phyloP scores from a whole-genome alignment of 1,140 invertebrate genomes.

The Galendromus occidentalis region DNA sequence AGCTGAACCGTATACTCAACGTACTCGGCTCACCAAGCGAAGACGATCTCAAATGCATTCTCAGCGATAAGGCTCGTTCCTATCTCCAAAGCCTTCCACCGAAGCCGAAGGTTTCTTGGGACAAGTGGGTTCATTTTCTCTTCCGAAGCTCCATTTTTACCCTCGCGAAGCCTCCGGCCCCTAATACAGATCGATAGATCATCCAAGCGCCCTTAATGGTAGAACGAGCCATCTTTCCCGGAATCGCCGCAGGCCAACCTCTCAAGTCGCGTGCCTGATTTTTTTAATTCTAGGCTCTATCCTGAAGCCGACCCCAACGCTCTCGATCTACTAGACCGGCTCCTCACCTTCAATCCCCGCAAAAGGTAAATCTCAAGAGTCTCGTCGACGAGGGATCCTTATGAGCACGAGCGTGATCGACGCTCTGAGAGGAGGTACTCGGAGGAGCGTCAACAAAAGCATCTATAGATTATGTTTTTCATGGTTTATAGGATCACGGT shows the following conservation, averaged over 20 bases:
- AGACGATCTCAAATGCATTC: slow-evolving; percentile 92
- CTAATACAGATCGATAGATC: no score
- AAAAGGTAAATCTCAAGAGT: neutral
- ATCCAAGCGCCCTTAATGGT: no score
- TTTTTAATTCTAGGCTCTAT: slow-evolving; percentile 44
- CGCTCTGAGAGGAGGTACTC: no score
- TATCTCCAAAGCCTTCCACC: slow-evolving; percentile 90
- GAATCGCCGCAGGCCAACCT: no score
- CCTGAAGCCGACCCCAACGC: slow-evolving; percentile 81
- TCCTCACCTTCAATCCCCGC: slow-evolving; percentile 91
- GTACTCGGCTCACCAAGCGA: slow-evolving; percentile 86
- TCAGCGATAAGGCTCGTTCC: slow-evolving; percentile 95
- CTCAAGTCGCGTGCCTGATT: no score
- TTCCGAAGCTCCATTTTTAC: no score
- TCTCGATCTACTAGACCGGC: slow-evolving; percentile 87
- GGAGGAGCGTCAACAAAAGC: no score
- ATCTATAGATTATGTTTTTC: no score
- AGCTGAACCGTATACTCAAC: slow-evolving; percentile 92
- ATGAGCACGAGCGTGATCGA: no score
- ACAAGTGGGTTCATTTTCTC: slow-evolving; percentile 20
- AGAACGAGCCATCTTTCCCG: no score
- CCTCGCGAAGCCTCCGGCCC: no score
- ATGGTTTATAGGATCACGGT: slow-evolving; percentile 66
- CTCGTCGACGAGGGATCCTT: no score
- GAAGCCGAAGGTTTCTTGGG: slow-evolving; percentile 92